These are phyloP conservation scores for Nerophis ophidion DNA, from an alignment of 2,113 vertebrate genomes.

Conservation along the genomic window DNA sequence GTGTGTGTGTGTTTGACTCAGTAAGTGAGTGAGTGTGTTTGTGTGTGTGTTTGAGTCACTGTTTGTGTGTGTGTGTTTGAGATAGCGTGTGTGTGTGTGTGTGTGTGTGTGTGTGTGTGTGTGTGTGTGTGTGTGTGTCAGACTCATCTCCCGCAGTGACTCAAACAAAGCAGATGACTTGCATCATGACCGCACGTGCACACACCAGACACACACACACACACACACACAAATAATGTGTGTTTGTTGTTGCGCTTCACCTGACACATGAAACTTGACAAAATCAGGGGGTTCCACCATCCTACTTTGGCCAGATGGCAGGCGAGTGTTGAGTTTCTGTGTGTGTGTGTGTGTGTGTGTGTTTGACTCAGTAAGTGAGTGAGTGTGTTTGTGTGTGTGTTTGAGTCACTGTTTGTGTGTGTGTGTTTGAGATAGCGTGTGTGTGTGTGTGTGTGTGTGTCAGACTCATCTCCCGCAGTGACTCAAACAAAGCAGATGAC, in stretches of 20 bases:
- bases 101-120: conserved; percentile 4
- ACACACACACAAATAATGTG: too few relatives aligned
- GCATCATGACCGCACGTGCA: conserved; percentile 20
- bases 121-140: conserved; percentile 5
- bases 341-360: conserved; percentile 12
- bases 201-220: too few relatives aligned
- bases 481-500: conserved; percentile 43
- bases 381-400: too few relatives aligned
- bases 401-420: conserved; percentile 1
- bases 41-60: too few relatives aligned
- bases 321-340: too few relatives aligned
- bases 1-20: background rate
- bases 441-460: background rate
- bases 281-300: too few relatives aligned
- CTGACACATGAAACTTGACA: too few relatives aligned
- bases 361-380: background rate
- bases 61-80: conserved; percentile 9
- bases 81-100: conserved; percentile 9
- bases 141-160: conserved; percentile 30
- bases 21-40: too few relatives aligned
- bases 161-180: conserved; percentile 40
- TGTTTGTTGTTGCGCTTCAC: too few relatives aligned
- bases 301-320: too few relatives aligned
- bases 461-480: conserved; percentile 24
- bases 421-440: conserved; percentile 10